Evolutionary conservation across 2,888 invertebrate species (phyloP).

Genomic region (Liodrosophila aerea): DNA sequence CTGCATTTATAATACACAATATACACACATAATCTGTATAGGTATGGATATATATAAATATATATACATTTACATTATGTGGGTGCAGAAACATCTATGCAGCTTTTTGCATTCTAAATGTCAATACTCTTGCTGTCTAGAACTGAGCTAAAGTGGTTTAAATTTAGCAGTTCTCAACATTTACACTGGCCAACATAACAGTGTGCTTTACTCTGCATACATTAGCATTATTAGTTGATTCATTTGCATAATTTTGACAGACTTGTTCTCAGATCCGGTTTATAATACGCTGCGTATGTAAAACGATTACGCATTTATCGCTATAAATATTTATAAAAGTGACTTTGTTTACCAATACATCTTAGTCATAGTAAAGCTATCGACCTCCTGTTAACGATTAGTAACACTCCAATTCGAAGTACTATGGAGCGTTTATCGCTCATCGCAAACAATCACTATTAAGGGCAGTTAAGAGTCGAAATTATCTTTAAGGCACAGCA

Average conservation of each 20-base stretch:
- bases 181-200: too few relatives aligned
- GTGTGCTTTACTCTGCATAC: too few relatives aligned
- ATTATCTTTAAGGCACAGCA: slow-evolving; percentile 6
- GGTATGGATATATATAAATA: background rate
- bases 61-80: slow-evolving; percentile 4
- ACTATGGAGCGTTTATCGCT: too few relatives aligned
- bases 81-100: slow-evolving; percentile 22
- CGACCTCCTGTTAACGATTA: too few relatives aligned
- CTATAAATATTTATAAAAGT: slow-evolving; percentile 18
- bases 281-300: slow-evolving; percentile 6
- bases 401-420: too few relatives aligned
- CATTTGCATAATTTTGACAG: slow-evolving; percentile 1
- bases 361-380: too few relatives aligned
- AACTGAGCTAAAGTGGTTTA: too few relatives aligned
- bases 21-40: background rate
- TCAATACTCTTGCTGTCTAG: too few relatives aligned
- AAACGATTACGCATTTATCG: background rate
- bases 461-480: slow-evolving; percentile 4
- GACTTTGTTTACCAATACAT: too few relatives aligned
- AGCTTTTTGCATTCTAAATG: slow-evolving; percentile 17
- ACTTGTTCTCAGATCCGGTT: slow-evolving; percentile 27
- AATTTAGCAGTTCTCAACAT: too few relatives aligned
- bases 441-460: too few relatives aligned
- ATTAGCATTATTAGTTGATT: background rate
- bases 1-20: slow-evolving; percentile 11